phyloP scores from a whole-genome alignment of 92 coral and sea anemone species.

The Micromussa lordhowensis region DNA sequence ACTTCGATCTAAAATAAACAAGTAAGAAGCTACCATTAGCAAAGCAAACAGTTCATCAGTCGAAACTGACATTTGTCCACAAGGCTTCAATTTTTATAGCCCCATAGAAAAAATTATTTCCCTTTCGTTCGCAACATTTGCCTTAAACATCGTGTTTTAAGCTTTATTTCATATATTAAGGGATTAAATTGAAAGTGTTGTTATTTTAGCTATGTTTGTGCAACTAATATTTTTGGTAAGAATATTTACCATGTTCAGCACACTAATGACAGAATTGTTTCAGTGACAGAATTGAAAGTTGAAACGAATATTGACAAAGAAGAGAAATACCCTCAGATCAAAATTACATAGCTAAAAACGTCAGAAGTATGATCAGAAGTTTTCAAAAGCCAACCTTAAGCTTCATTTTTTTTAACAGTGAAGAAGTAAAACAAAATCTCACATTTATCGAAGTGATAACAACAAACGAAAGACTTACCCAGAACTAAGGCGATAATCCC shows the following conservation, averaged over 20 bases:
- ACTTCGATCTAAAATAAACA: not conserved
- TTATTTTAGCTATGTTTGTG: not conserved
- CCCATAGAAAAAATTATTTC: not conserved
- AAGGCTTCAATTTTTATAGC: not conserved
- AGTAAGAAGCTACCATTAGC: not conserved
- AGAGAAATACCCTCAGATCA: not conserved
- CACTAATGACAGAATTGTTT: not conserved
- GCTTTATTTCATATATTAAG: not conserved
- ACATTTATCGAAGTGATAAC: not conserved
- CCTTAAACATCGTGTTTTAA: not conserved
- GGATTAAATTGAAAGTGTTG: not conserved
- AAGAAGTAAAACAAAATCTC: not conserved
- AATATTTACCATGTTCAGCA: not conserved
- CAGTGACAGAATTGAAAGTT: not conserved
- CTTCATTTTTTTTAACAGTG: not conserved
- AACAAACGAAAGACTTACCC: constrained; percentile 22
- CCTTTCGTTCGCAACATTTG: not conserved
- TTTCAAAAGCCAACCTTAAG: not conserved
- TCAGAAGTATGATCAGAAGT: not conserved
- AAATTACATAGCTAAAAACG: not conserved
- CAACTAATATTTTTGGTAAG: not conserved
- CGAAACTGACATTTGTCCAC: not conserved
- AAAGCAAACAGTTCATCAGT: constrained; percentile 3
- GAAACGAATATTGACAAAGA: not conserved
- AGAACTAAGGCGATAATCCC: not conserved